Evolutionary conservation across 2,113 vertebrate genomes (phyloP).

Genomic region (Echinops telfairi): DNA sequence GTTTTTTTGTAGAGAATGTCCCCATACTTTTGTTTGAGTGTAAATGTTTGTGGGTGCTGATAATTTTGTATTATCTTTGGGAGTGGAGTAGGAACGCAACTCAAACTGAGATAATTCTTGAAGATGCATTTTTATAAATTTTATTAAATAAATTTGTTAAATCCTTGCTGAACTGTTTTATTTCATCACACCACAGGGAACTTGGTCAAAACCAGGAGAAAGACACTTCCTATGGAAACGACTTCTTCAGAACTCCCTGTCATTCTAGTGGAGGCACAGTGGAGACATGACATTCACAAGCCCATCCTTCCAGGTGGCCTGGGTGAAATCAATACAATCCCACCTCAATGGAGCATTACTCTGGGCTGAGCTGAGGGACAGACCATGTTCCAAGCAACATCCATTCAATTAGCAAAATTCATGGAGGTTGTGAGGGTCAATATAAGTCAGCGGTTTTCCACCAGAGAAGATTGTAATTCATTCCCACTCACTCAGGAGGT

Average conservation of each 20-base stretch:
- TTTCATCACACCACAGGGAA: background rate
- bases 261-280: background rate
- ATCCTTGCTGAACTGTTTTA: constrained; percentile 67
- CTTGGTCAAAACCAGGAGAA: background rate
- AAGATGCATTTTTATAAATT: constrained; percentile 81
- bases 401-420: background rate
- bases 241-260: background rate
- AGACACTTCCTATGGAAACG: background rate
- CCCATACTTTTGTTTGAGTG: constrained; percentile 66
- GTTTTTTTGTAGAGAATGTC: constrained; percentile 44
- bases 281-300: background rate
- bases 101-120: constrained; percentile 55
- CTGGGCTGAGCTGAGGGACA: too few species aligned
- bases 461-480: background rate
- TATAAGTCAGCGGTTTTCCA: background rate
- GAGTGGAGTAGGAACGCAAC: constrained; percentile 63
- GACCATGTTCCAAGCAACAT: background rate
- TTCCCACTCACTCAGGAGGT: background rate
- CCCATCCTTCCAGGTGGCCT: background rate
- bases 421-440: background rate
- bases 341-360: background rate
- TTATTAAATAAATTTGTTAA: constrained; percentile 84
- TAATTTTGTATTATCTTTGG: constrained; percentile 75
- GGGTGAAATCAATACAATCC: background rate
- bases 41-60: constrained; percentile 59